Conservation (phyloP, 2,888 invertebrate genomes). For the Alloscopus bannaensis region DNA sequence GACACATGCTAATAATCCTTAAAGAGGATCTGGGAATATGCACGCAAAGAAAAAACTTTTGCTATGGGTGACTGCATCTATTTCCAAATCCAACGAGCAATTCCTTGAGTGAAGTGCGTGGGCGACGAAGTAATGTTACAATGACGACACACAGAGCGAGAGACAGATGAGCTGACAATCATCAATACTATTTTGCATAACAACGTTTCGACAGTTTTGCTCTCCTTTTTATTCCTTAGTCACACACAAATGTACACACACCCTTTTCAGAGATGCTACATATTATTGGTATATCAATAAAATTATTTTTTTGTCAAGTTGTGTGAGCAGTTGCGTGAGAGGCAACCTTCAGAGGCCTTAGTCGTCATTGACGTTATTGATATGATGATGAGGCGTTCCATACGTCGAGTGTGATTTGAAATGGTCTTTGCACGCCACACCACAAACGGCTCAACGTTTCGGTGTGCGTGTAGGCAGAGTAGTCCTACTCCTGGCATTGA, state of each 20-base stretch:
- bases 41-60: not conserved
- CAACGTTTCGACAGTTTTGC: too few species aligned
- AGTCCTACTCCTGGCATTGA: too few species aligned
- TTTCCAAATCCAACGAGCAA: not conserved
- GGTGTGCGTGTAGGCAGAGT: too few species aligned
- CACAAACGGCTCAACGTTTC: not conserved
- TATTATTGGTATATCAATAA: too few species aligned
- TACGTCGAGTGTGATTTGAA: slow-evolving; percentile 17
- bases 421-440: too few species aligned
- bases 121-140: slow-evolving; percentile 1
- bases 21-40: slow-evolving; percentile 15
- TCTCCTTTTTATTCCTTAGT: too few species aligned
- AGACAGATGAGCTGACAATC: too few species aligned
- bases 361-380: not conserved
- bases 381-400: slow-evolving; percentile 12
- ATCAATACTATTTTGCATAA: too few species aligned
- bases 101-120: slow-evolving; percentile 46
- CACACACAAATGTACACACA: too few species aligned
- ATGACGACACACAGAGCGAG: not conserved
- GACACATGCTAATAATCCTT: slow-evolving; percentile 29
- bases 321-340: too few species aligned
- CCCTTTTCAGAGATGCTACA: too few species aligned
- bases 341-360: not conserved
- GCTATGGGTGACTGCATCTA: not conserved
- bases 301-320: not conserved